Percentiles rank a stretch among this genome's conserved stretches.
Conservation (phyloP, 1,140 invertebrate species). For the Drosophila dunni region DNA sequence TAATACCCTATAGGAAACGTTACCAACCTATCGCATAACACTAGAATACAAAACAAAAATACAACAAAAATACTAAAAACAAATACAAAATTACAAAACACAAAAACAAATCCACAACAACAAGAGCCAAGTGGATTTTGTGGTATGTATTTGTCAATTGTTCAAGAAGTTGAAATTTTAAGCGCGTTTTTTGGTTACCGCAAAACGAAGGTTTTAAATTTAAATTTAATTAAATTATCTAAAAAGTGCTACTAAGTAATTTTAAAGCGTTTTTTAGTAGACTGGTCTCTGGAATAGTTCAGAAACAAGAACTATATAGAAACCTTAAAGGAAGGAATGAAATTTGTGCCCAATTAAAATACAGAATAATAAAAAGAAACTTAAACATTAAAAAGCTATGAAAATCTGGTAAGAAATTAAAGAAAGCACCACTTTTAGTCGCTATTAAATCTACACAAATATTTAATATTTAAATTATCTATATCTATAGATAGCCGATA, state of each 20-base stretch:
- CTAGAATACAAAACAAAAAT: slow-evolving; percentile 47
- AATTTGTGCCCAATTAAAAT: no score
- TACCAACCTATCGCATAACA: slow-evolving; percentile 78
- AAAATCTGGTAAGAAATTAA: background rate
- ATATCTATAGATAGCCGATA: slow-evolving; percentile 3
- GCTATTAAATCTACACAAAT: background rate
- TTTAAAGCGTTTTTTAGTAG: no score
- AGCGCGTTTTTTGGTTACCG: slow-evolving; percentile 16
- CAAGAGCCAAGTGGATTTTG: slow-evolving; percentile 47
- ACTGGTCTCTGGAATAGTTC: no score
- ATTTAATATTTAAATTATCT: slow-evolving; percentile 4
- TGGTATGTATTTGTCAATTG: slow-evolving; percentile 24
- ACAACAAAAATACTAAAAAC: slow-evolving; percentile 24
- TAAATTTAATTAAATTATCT: no score
- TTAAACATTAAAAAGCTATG: background rate
- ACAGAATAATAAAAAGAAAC: no score
- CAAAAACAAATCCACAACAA: slow-evolving; percentile 60
- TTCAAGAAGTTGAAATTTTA: slow-evolving; percentile 22
- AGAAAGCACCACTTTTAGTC: background rate
- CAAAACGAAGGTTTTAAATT: no score
- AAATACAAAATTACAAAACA: slow-evolving; percentile 47
- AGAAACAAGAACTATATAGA: no score
- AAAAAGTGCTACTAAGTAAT: no score
- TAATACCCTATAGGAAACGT: slow-evolving; percentile 75
- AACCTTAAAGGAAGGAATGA: no score